Percentiles rank a stretch among this genome's conserved stretches.
Evolutionary conservation across 1,140 invertebrate genomes (phyloP).

Genomic region (Drosophila erecta): DNA sequence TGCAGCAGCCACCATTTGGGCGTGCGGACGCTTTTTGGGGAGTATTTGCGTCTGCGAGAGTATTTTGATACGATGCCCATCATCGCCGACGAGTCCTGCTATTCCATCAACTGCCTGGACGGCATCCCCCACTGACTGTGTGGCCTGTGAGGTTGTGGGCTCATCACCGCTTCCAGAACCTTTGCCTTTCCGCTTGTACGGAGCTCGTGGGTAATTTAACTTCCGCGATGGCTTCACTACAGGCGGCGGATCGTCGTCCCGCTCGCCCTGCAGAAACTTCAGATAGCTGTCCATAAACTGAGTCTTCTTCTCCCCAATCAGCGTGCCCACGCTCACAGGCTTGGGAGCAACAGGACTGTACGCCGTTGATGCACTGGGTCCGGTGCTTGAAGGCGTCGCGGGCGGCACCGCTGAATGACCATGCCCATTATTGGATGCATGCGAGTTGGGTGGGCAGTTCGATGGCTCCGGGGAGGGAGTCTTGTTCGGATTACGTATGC

Average conservation of each 20-base stretch:
- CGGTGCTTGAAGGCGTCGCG: conserved; percentile 7
- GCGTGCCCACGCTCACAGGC: conserved; percentile 86
- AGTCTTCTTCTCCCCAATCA: conserved; percentile 87
- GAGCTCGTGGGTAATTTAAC: conserved; percentile 71
- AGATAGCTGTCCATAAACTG: conserved; percentile 94
- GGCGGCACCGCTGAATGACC: conserved; percentile 19
- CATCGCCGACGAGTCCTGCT: conserved; percentile 66
- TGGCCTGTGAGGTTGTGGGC: conserved; percentile 60
- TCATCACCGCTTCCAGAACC: conserved; percentile 52
- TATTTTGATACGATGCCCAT: conserved; percentile 84
- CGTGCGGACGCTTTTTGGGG: conserved; percentile 80
- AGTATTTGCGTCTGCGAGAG: conserved; percentile 84
- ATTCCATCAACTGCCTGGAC: conserved; percentile 34
- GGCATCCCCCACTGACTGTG: conserved; percentile 41
- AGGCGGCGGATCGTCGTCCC: conserved; percentile 91
- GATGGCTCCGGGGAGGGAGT: conserved; percentile 72
- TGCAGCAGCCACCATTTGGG: conserved; percentile 78
- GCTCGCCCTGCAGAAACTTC: conserved; percentile 93
- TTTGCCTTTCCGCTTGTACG: conserved; percentile 65
- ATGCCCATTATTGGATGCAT: conserved; percentile 55
- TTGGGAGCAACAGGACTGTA: conserved; percentile 76
- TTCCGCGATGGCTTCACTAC: conserved; percentile 80
- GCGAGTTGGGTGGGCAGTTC: conserved; percentile 43
- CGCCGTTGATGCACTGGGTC: conserved; percentile 18
- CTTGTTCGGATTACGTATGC: conserved; percentile 79